Percentiles rank a stretch among this genome's conserved stretches.
These are phyloP conservation scores for Podarcis lilfordi DNA, from an alignment of 2,797 vertebrate genomes.

Conservation along the genomic window DNA sequence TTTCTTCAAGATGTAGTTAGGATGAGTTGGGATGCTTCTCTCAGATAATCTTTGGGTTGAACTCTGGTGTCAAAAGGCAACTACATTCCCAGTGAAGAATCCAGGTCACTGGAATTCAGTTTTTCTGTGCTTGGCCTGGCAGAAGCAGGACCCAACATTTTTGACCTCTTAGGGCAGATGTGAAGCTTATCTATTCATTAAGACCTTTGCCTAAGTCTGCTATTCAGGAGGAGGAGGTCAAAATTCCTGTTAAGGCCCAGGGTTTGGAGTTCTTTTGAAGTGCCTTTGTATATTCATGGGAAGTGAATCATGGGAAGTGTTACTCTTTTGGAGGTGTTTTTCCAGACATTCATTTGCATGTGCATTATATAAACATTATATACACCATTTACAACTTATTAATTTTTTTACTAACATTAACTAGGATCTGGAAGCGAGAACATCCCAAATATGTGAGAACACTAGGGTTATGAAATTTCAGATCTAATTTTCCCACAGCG, in stretches of 20 bases:
- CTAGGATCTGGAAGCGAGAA: too few relatives aligned
- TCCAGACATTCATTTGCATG: too few relatives aligned
- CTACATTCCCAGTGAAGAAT: background rate
- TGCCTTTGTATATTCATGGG: background rate
- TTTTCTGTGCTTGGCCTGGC: background rate
- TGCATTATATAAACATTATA: background rate
- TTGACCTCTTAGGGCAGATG: conserved; percentile 1
- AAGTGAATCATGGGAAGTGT: background rate
- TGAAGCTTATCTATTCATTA: background rate
- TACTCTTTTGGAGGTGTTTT: background rate
- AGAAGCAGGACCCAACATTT: background rate
- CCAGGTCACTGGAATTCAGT: background rate
- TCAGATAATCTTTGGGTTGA: background rate
- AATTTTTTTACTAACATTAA: too few relatives aligned
- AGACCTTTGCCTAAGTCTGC: background rate
- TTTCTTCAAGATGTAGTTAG: background rate
- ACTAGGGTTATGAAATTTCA: background rate
- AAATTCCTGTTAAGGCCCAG: background rate
- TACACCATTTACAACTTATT: background rate
- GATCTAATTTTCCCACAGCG: background rate
- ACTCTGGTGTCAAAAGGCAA: conserved; percentile 21
- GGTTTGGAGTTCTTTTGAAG: background rate
- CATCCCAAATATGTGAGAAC: background rate
- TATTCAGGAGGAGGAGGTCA: background rate
- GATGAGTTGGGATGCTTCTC: background rate